Evolutionary conservation across 2,888 invertebrate species (phyloP).

Genomic region (Hyles lineata): DNA sequence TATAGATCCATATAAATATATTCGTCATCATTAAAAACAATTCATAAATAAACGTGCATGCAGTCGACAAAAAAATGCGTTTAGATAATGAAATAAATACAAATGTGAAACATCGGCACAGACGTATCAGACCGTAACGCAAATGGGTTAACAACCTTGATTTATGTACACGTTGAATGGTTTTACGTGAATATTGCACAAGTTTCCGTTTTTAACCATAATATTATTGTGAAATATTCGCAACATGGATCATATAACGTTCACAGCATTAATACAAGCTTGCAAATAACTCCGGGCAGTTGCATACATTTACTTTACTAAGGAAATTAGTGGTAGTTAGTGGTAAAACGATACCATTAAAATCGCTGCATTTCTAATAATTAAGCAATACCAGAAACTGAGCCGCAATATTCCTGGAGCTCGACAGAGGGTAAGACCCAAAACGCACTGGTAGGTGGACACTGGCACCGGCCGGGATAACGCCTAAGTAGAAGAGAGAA

Average conservation of each 20-base stretch:
- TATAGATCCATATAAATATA: neutral
- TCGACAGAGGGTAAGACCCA: no score
- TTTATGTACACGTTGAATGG: constrained; percentile 65
- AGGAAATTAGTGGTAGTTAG: constrained; percentile 1
- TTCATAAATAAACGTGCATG: neutral
- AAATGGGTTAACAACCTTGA: constrained; percentile 81
- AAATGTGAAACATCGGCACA: constrained; percentile 61
- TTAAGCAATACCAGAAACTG: neutral
- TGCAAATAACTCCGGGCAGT: constrained; percentile 5
- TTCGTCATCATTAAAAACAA: neutral
- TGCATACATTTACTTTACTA: neutral
- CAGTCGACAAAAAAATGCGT: constrained; percentile 33
- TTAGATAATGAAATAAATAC: constrained; percentile 54
- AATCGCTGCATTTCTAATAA: neutral
- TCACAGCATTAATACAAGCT: constrained; percentile 27
- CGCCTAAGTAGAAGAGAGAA: no score
- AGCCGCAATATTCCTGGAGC: no score
- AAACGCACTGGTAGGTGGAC: no score
- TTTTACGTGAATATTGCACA: constrained; percentile 55
- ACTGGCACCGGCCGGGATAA: no score
- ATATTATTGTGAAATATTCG: constrained; percentile 38
- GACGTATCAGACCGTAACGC: constrained; percentile 77
- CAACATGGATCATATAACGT: constrained; percentile 33
- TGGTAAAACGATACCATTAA: neutral
- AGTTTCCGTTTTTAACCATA: constrained; percentile 45